Percentiles rank a stretch among this genome's conserved stretches.
phyloP scores from a whole-genome alignment of 2,888 invertebrate species.

The Nymphalis c-album region DNA sequence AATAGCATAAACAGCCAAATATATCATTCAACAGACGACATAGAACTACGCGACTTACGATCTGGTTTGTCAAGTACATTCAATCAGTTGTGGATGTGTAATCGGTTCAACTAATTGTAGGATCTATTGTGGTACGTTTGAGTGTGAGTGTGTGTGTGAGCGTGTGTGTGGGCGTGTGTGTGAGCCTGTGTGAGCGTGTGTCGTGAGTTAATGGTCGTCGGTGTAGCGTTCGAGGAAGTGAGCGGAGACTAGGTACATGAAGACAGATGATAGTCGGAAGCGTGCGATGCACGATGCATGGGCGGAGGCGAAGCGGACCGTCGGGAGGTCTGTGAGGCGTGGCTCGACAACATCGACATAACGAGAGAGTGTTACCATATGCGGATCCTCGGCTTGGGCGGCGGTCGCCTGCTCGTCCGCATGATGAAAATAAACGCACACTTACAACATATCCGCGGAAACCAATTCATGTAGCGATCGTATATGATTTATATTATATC shows the following conservation, averaged over 20 bases:
- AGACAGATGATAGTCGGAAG: slow-evolving; percentile 63
- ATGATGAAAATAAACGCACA: slow-evolving; percentile 80
- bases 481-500: slow-evolving; percentile 9
- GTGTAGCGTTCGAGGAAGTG: slow-evolving; percentile 14
- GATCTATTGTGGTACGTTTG: slow-evolving; percentile 20
- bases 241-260: slow-evolving; percentile 39
- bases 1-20: slow-evolving; percentile 33
- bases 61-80: slow-evolving; percentile 22
- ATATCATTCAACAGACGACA: slow-evolving; percentile 37
- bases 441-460: slow-evolving; percentile 44
- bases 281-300: slow-evolving; percentile 78
- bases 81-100: slow-evolving; percentile 20
- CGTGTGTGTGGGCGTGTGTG: slow-evolving; percentile 18
- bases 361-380: slow-evolving; percentile 87
- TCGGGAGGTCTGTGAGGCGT: slow-evolving; percentile 64
- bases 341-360: slow-evolving; percentile 66
- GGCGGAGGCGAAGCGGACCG: slow-evolving; percentile 61
- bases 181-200: slow-evolving; percentile 16
- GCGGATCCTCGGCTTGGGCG: slow-evolving; percentile 94
- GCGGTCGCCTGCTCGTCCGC: slow-evolving; percentile 87
- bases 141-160: slow-evolving; percentile 20
- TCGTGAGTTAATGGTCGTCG: slow-evolving; percentile 38
- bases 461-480: slow-evolving; percentile 7
- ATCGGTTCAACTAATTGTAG: slow-evolving; percentile 12
- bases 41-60: slow-evolving; percentile 30